Evolutionary conservation across 92 coral and sea anemone genomes (phyloP).

Genomic region (Actinostola sp.): DNA sequence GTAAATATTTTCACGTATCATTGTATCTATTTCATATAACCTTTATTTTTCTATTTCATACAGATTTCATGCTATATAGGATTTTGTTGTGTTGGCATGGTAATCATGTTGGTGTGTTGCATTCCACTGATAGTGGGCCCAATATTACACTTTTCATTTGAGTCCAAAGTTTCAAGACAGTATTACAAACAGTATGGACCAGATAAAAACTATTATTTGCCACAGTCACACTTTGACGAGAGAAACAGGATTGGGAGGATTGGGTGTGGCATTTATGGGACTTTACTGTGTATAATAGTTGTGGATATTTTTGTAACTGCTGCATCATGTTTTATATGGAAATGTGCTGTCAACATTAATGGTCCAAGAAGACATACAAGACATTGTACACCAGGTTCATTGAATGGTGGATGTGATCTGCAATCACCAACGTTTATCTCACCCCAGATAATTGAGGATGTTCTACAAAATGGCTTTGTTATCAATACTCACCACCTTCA

Average conservation of each 20-base stretch:
- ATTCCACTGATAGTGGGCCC: constrained; percentile 66
- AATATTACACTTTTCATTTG: constrained; percentile 56
- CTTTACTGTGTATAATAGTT: constrained; percentile 44
- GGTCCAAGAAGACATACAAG: not conserved
- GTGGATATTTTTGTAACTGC: constrained; percentile 52
- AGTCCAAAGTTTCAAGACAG: constrained; percentile 58
- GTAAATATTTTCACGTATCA: no score
- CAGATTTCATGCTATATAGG: constrained; percentile 52
- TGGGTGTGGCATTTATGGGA: constrained; percentile 63
- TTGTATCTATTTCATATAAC: not conserved
- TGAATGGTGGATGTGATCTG: not conserved
- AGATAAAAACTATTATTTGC: constrained; percentile 26
- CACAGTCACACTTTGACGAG: constrained; percentile 63
- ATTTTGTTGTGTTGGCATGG: constrained; percentile 63
- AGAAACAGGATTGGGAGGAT: constrained; percentile 47
- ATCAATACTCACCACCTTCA: not conserved
- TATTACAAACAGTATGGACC: constrained; percentile 55
- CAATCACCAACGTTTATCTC: constrained; percentile 1
- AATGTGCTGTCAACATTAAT: constrained; percentile 27
- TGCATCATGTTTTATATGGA: constrained; percentile 51
- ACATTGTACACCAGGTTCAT: not conserved
- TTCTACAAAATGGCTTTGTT: constrained; percentile 7
- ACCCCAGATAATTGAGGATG: not conserved
- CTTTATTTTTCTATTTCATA: constrained; percentile 44
- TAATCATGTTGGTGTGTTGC: constrained; percentile 59